Evolutionary conservation across 2,113 vertebrate species (phyloP), one percentile per base, ranked within the genome.

Genomic region (Oxyruncus cristatus): DNA sequence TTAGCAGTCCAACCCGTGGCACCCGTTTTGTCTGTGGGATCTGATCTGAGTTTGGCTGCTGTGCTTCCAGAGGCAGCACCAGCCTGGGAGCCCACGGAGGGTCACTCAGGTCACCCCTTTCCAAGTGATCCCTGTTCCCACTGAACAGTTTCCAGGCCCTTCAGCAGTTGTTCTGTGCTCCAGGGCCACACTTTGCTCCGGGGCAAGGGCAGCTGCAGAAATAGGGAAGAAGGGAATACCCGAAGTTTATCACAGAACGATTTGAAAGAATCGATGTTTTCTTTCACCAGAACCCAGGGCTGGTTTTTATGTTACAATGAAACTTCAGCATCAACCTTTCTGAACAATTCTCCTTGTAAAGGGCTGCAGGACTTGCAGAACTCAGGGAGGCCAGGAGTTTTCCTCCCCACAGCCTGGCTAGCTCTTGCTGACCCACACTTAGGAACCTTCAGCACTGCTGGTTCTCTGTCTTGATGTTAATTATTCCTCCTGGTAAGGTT

Each of bases 71-170:
- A 16, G 47, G 63, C 72, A 32, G 13, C 56, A 28, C 20, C 67
- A 80, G 63, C 44, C 44, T 6, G 2, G 2, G 35, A 35, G 59
- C 67, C 79, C 28, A 11, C 5, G 7, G 52, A 12, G 66, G 37
- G 63, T 24, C 56, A 1, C 42, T 41, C 5, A 3, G 27, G 12
- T 4, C 73, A 23, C 28, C 46, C 41, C 53, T 76, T 23, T 16
- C 30, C 42, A 13, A 28, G 66, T 0, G 42, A 0, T 15, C 47
- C 0, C 30, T 50, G 77, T 2, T 74, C 68, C 41, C 46, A 4
- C 65, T 8, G 52, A 63, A 1, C 18, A 2, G n/a, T 11, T 41
- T 15, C 56, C 67, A 76, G 53, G 21, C 23, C 59, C 79, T 37
- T 17, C 71, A 56, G 67, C 19, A 13, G 41, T 5, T 21, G 3